Evolutionary conservation across 2,888 invertebrate genomes (phyloP).

Genomic region (Empis stercorea): DNA sequence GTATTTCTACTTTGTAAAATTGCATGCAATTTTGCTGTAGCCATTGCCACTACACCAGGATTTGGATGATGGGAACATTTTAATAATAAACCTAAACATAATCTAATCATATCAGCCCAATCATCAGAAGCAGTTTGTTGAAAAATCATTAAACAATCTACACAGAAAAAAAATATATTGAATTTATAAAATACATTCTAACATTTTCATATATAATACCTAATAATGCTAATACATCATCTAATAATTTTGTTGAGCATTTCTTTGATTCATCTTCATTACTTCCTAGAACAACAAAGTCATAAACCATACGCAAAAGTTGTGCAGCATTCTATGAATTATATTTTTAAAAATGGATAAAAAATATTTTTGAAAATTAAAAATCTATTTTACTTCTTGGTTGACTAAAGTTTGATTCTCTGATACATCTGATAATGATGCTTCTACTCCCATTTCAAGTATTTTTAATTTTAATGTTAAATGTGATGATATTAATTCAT

Average conservation of each 20-base stretch:
- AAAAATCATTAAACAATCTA: slow-evolving; percentile 43
- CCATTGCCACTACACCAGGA: slow-evolving; percentile 44
- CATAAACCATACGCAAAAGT: slow-evolving; percentile 43
- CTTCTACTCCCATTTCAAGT: slow-evolving; percentile 46
- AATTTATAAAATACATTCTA: background rate
- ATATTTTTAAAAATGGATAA: background rate
- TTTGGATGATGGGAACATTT: slow-evolving; percentile 38
- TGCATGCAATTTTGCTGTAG: slow-evolving; percentile 46
- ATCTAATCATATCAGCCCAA: slow-evolving; percentile 45
- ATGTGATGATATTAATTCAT: slow-evolving; percentile 42
- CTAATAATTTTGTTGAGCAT: slow-evolving; percentile 40
- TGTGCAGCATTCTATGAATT: slow-evolving; percentile 39
- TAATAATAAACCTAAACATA: slow-evolving; percentile 37
- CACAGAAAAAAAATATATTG: background rate
- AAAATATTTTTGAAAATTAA: background rate
- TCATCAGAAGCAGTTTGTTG: slow-evolving; percentile 39
- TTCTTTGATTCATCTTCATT: slow-evolving; percentile 40
- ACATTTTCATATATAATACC: slow-evolving; percentile 13
- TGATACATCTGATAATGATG: slow-evolving; percentile 43
- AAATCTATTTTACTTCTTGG: slow-evolving; percentile 29
- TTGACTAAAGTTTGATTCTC: slow-evolving; percentile 36
- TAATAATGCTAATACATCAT: slow-evolving; percentile 41
- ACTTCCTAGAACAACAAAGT: slow-evolving; percentile 42
- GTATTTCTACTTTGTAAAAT: slow-evolving; percentile 43
- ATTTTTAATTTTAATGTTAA: slow-evolving; percentile 42